Evolutionary conservation across 1,140 invertebrate species (phyloP).

Genomic region (Cyclina sinensis): DNA sequence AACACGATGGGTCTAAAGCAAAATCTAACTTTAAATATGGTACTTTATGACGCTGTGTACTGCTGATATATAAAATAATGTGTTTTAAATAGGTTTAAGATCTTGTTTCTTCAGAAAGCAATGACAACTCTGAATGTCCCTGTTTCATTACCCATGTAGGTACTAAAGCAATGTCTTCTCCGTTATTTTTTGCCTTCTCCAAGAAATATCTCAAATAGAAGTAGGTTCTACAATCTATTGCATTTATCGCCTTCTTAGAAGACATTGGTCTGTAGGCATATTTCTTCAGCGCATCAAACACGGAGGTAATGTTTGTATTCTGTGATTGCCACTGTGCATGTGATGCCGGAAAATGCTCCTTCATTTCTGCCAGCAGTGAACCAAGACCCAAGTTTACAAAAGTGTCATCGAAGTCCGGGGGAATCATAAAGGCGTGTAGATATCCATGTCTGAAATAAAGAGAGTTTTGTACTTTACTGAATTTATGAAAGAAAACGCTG

Average conservation of each 20-base stretch:
- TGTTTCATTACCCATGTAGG: constrained; percentile 81
- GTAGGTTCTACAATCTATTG: constrained; percentile 78
- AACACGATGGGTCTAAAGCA: too few species aligned
- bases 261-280: constrained; percentile 78
- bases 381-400: constrained; percentile 80
- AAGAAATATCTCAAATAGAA: constrained; percentile 77
- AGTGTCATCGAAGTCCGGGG: constrained; percentile 82
- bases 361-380: constrained; percentile 68
- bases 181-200: constrained; percentile 62
- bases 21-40: too few species aligned
- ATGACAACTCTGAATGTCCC: too few species aligned
- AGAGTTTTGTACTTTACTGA: background rate
- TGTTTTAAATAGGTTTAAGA: too few species aligned
- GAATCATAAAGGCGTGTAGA: constrained; percentile 76
- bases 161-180: constrained; percentile 72
- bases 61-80: too few species aligned
- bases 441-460: constrained; percentile 67
- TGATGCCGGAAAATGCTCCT: constrained; percentile 66
- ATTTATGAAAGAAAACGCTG: too few species aligned
- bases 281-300: constrained; percentile 74
- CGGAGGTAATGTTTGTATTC: constrained; percentile 75
- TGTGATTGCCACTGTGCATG: constrained; percentile 72
- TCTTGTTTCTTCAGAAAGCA: too few species aligned
- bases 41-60: too few species aligned
- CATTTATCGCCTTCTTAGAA: constrained; percentile 68